phyloP scores from a whole-genome alignment of 92 coral and sea anemone genomes.

The Desmophyllum pertusum region DNA sequence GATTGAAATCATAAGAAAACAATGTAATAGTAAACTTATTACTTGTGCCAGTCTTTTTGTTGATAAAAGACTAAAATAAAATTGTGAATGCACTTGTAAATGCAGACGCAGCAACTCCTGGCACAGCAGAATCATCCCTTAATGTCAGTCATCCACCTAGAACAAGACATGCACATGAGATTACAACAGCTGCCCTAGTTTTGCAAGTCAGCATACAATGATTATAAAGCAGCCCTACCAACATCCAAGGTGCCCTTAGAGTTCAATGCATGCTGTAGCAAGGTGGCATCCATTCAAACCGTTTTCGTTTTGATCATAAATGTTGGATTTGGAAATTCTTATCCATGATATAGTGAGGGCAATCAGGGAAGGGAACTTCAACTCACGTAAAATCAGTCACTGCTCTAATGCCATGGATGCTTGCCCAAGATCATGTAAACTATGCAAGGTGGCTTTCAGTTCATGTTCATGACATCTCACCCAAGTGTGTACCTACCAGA shows the following conservation, averaged over 20 bases:
- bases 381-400: conserved; percentile 17
- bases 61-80: no score
- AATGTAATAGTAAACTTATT: no score
- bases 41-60: no score
- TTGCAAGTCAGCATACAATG: conserved; percentile 33
- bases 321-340: conserved; percentile 37
- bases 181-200: conserved; percentile 43
- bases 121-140: conserved; percentile 51
- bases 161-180: conserved; percentile 51
- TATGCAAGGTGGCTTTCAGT: conserved; percentile 15
- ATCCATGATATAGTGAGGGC: conserved; percentile 31
- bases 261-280: conserved; percentile 28
- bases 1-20: no score
- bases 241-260: conserved; percentile 16
- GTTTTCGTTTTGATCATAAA: conserved; percentile 40
- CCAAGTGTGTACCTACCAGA: no score
- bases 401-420: no score
- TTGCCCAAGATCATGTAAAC: conserved; percentile 59
- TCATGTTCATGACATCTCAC: no score
- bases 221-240: conserved; percentile 26
- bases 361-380: conserved; percentile 46
- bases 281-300: conserved; percentile 28
- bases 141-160: conserved; percentile 43
- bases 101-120: conserved; percentile 49
- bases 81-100: conserved; percentile 39